Evolutionary conservation across 2,113 vertebrate species (phyloP).

Genomic region (Pangasianodon hypophthalmus): DNA sequence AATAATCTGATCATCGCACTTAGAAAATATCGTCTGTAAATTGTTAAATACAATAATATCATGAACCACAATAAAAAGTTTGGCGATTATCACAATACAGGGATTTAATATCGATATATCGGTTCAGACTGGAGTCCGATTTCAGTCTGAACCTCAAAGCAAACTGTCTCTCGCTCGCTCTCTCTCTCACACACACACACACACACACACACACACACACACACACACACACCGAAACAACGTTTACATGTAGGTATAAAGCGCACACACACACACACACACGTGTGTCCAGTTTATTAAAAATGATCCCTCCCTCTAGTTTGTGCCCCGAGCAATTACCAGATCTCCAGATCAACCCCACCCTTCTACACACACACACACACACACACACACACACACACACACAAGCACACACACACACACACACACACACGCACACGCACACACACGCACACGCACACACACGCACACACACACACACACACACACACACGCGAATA

Average conservation of each 20-base stretch:
- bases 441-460: too few species aligned
- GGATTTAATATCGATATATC: background rate
- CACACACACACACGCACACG: too few species aligned
- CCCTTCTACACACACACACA: constrained; percentile 42
- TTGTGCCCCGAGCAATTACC: constrained; percentile 33
- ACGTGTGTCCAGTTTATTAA: background rate
- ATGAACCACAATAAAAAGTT: background rate
- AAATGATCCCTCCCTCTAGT: constrained; percentile 23
- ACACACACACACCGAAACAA: background rate
- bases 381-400: constrained; percentile 43
- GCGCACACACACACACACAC: background rate
- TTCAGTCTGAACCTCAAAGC: background rate
- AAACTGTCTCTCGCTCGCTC: background rate
- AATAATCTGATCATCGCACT: background rate
- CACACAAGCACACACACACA: too few species aligned
- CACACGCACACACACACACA: too few species aligned
- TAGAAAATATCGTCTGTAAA: background rate
- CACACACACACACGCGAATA: constrained; percentile 52
- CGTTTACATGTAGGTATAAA: background rate
- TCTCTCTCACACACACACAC: constrained; percentile 10
- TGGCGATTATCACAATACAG: background rate
- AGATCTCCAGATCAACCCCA: background rate
- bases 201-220: constrained; percentile 4
- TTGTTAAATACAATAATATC: background rate
- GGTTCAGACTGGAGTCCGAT: background rate